Evolutionary conservation across 1,140 invertebrate genomes (phyloP), one percentile per base, ranked within the genome.

Genomic region (Drosophila suzukii): DNA sequence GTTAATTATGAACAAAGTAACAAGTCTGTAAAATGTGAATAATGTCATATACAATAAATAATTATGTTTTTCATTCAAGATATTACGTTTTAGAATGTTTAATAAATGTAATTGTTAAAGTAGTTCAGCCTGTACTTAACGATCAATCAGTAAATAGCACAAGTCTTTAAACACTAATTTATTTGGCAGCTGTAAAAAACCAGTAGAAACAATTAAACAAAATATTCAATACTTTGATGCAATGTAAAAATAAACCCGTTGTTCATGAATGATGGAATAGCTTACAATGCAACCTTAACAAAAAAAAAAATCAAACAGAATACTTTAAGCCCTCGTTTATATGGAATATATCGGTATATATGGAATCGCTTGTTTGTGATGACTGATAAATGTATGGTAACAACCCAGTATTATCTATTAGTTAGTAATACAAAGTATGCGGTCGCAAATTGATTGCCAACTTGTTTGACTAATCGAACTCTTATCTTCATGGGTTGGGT

Each of bases 391-490:
- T 4, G 12, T 47, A 24, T 24, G 4, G 12, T 30, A 13, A 47
- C 24, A n/a, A 47, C 3, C 12, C 12, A n/a, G 46, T 27, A 47
- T 36, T 12, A 51, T 12, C 30, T 11, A 6, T 17, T 1, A 6
- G 15, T 17, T 51, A 51, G 0, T 34, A 6, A 34, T 11, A 0
- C 6, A 11, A 17, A 30, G 6, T 34, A 20, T 11, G 43, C 24
- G 44, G 17, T 34, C 1, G 49, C 49, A 20, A 1, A 15, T 20
- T 12, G 24, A 43, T 24, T 59, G 15, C 7, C 4, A 12, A 53
- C 24, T 7, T 2, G 10, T 0, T 30, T 43, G 38, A 43, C 27
- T 43, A 62, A 59, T 57, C 59, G 27, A 38, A 59, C 27, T 30
- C 60, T 34, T 34, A 59, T 24, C 38, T 12, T 6, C 30, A 10